A percentile compares a stretch with the other conserved stretches of the same genome.
Evolutionary conservation across 1,140 invertebrate species (phyloP).

Genomic region (Brachionus sp.): DNA sequence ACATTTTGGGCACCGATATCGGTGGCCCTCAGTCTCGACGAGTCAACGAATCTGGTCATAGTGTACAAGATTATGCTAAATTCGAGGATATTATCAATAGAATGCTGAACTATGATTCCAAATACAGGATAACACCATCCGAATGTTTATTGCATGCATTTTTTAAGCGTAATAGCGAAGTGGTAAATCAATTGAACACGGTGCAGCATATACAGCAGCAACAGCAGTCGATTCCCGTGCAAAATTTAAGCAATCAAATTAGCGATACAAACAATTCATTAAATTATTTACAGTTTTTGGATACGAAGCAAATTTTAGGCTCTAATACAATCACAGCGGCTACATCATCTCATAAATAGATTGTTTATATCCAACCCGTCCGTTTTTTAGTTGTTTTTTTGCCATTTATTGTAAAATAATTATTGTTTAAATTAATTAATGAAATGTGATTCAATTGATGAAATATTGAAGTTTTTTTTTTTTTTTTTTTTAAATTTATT

Average conservation of each 20-base stretch:
- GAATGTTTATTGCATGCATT: conserved; percentile 96
- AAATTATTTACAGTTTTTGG: conserved; percentile 15
- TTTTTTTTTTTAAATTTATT: background rate
- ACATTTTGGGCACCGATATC: conserved; percentile 70
- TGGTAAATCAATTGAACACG: background rate
- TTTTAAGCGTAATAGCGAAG: conserved; percentile 62
- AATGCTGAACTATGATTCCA: conserved; percentile 97
- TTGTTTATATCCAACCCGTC: background rate
- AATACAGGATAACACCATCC: conserved; percentile 90
- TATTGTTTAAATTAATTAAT: conserved; percentile 6
- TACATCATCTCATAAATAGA: background rate
- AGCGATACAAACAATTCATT: background rate
- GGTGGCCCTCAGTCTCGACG: conserved; percentile 85
- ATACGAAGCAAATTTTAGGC: background rate
- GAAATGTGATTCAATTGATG: background rate
- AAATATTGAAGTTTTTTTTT: background rate
- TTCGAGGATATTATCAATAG: conserved; percentile 96
- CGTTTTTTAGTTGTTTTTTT: background rate
- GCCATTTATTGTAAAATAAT: background rate
- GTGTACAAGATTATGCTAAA: conserved; percentile 92
- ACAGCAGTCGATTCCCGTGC: background rate
- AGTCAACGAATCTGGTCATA: conserved; percentile 87
- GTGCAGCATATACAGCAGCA: background rate
- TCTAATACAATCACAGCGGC: background rate
- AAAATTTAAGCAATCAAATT: background rate